These are phyloP conservation scores for Nibea coibor DNA, from an alignment of 2,113 vertebrate species.

Conservation along the genomic window DNA sequence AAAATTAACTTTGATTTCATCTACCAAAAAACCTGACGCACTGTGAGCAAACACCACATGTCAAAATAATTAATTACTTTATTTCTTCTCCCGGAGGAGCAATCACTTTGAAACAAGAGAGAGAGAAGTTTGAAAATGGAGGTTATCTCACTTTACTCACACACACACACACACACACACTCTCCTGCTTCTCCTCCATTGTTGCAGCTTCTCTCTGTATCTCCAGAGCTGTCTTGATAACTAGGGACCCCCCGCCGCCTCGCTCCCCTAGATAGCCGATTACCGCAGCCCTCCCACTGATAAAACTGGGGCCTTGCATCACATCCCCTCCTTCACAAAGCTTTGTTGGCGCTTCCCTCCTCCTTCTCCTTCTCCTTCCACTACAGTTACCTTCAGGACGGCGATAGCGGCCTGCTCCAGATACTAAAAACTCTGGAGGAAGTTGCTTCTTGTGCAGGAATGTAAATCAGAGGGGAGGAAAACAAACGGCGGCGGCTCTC, in stretches of 20 bases:
- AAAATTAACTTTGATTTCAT: constrained; percentile 20
- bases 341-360: constrained; percentile 34
- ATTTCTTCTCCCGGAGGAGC: neutral
- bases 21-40: neutral
- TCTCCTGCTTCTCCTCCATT: constrained; percentile 20
- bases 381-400: constrained; percentile 36
- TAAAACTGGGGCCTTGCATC: constrained; percentile 48
- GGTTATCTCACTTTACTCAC: constrained; percentile 35
- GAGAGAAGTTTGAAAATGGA: constrained; percentile 10
- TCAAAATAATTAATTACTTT: constrained; percentile 50
- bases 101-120: constrained; percentile 27
- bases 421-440: constrained; percentile 3
- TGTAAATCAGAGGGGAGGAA: constrained; percentile 27
- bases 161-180: constrained; percentile 22
- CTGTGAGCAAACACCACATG: neutral
- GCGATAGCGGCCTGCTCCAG: neutral
- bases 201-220: constrained; percentile 46
- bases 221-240: constrained; percentile 62
- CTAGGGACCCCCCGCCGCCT: constrained; percentile 49
- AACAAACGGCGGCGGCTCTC: constrained; percentile 25
- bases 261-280: constrained; percentile 48
- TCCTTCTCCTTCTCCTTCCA: constrained; percentile 4
- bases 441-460: constrained; percentile 15
- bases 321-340: constrained; percentile 25
- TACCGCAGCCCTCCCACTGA: constrained; percentile 53